Base-by-base conservation (phyloP, 2,888 invertebrate genomes). In the Linhomoeus sp. region DNA sequence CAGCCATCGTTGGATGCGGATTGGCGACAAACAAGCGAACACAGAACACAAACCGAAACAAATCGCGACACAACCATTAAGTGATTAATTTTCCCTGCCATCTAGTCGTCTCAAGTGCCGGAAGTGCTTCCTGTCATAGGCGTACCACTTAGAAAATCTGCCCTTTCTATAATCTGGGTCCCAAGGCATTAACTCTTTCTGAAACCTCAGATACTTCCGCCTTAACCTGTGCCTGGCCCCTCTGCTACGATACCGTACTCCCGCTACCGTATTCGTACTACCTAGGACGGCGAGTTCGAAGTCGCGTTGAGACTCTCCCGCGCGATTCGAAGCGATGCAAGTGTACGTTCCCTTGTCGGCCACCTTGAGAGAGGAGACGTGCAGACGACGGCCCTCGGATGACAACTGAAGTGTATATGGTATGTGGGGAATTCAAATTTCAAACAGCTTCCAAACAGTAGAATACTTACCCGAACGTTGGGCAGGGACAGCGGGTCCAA, bases 241-340 rank as follows among this genome's bases (percentile, higher is more conserved):
- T n/a, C n/a, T n/a, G n/a, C n/a, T n/a, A n/a, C n/a, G n/a, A n/a
- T n/a, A n/a, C n/a, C n/a, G n/a, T n/a, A n/a, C n/a, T n/a, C n/a
- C n/a, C n/a, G n/a, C n/a, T n/a, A n/a, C n/a, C n/a, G n/a, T 15
- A 12, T 9, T 33, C 15, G 48, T 52, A 60, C 52, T 63, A 63
- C 63, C 63, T 45, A 62, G 58, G n/a, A 78, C 67, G 22, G 69
- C 66, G 3, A 78, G 70, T 50, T 70, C 65, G 59, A 73, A 77
- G n/a, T 68, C 64, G 17, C 73, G 65, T 49, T 76, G 74, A 0
- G 73, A 71, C 38, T 73, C 71, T 7, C 79, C 79, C 1, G 75
- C 76, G 52, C 73, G 71, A 65, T 78, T 79, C 17, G 72, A 72
- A 49, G 76, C 75, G 23, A 76, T 68, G 58, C 78, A 78, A 0